Percentiles rank a stretch among this genome's conserved stretches.
Conservation (phyloP, 2,888 invertebrate species). For the Ophioninae sp. region DNA sequence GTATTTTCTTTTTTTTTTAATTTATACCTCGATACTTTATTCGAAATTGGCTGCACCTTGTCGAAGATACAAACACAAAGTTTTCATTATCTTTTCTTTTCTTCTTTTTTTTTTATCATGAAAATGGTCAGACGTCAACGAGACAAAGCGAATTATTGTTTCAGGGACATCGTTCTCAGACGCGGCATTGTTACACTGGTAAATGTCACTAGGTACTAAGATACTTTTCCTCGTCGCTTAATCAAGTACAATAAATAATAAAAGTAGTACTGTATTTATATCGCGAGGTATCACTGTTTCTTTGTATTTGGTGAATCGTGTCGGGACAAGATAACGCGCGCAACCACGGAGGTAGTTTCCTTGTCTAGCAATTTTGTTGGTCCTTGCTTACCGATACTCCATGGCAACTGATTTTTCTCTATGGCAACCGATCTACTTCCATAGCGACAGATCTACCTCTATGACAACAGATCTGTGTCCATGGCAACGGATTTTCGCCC, state of each 20-base stretch:
- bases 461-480: too few species aligned
- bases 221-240: constrained; percentile 34
- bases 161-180: constrained; percentile 34
- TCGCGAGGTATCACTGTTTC: constrained; percentile 40
- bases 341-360: constrained; percentile 6
- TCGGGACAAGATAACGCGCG: constrained; percentile 41
- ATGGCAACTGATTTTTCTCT: neutral
- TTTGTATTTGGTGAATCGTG: constrained; percentile 48
- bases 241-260: constrained; percentile 60
- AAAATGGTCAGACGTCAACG: constrained; percentile 25
- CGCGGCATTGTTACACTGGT: constrained; percentile 52
- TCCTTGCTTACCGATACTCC: constrained; percentile 12
- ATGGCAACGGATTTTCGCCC: neutral
- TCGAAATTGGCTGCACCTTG: constrained; percentile 7
- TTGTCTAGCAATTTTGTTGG: constrained; percentile 2
- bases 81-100: too few species aligned
- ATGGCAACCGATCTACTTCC: neutral
- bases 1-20: neutral
- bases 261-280: constrained; percentile 7
- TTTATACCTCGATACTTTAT: constrained; percentile 1
- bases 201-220: constrained; percentile 27
- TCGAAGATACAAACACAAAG: neutral
- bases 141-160: constrained; percentile 23
- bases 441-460: too few species aligned
- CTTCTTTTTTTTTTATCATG: neutral